Evolutionary conservation across 2,888 invertebrate species (phyloP), one percentile per base, ranked within the genome.

Genomic region (Epirrhoe tristata): DNA sequence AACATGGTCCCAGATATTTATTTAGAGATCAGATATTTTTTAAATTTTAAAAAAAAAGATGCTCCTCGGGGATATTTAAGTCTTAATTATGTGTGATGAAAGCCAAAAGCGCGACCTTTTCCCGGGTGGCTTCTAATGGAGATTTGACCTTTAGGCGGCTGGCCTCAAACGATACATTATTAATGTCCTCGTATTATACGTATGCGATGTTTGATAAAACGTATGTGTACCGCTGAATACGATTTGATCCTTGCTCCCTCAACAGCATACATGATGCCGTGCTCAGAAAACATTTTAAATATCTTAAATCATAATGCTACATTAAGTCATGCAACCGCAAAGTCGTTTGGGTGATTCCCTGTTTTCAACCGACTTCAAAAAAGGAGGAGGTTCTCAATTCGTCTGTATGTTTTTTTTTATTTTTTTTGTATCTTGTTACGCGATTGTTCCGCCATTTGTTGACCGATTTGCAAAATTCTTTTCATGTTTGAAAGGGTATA

Each of bases 101-200:
- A 84, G 78, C 77, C 78, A 82, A 84, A 83, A 82, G 78, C 80
- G 78, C 81, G 86, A 86, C 87, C 88, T 87, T 89, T 89, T 56
- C 74, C 72, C 77, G 77, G 80, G 79, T 79, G 72, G 81, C 76
- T 81, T 81, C 79, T 84, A 87, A 84, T 82, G 83, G 81, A 81
- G 80, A 79, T 82, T 82, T 79, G 86, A 88, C 88, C 90, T 88
- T 87, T 86, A 76, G 74, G 72, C 76, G 79, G 81, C 75, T 79
- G 79, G 81, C 84, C 84, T 81, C 80, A 78, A 74, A 70, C 75
- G 80, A 79, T 89, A 84, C 84, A 87, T 89, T 84, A 87, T 85
- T 87, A 87, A 89, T 84, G 76, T 72, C 70, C 76, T 72, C 77
- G 78, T 78, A 78, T 77, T 77, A 79, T 78, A 76, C 76, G 63